phyloP scores from a whole-genome alignment of 2,797 vertebrate species.

The Acanthopagrus latus region DNA sequence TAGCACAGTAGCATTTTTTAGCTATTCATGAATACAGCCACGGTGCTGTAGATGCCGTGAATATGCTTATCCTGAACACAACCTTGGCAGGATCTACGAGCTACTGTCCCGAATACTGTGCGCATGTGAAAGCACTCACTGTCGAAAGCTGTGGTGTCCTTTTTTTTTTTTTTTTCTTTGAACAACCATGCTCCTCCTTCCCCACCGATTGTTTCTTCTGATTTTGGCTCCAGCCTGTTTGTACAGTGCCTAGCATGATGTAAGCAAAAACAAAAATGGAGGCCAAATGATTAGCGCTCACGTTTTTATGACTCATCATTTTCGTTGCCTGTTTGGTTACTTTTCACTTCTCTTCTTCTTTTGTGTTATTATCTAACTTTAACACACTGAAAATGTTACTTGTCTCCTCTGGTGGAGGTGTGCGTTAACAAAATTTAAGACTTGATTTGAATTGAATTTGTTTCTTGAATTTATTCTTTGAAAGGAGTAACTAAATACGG shows the following conservation, averaged over 20 bases:
- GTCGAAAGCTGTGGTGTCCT: constrained; percentile 43
- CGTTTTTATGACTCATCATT: constrained; percentile 33
- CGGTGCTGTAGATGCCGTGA: constrained; percentile 1
- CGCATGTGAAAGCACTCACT: constrained; percentile 54
- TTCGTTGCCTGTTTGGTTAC: constrained; percentile 15
- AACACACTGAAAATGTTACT: constrained; percentile 53
- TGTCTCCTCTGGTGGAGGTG: constrained; percentile 50
- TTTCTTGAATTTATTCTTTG: constrained; percentile 67
- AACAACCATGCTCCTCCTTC: constrained; percentile 43
- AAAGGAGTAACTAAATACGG: constrained; percentile 53
- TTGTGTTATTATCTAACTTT: constrained; percentile 50
- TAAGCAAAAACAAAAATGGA: constrained; percentile 72
- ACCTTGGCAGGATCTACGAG: constrained; percentile 42
- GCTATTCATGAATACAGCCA: not conserved
- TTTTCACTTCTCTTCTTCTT: constrained; percentile 30
- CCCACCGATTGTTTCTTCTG: constrained; percentile 49
- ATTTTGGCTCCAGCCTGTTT: constrained; percentile 65
- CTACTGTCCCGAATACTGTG: constrained; percentile 45
- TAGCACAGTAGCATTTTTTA: constrained; percentile 25
- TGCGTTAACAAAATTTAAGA: constrained; percentile 51
- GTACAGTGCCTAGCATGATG: constrained; percentile 78
- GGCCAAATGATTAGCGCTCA: constrained; percentile 52
- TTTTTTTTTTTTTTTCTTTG: too few relatives aligned
- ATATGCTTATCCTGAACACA: constrained; percentile 29
- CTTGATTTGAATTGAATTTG: too few relatives aligned